Percentiles rank a stretch among this genome's conserved stretches.
These are phyloP conservation scores for Eristalis intricaria DNA, from an alignment of 2,888 invertebrate species.

Conservation along the genomic window DNA sequence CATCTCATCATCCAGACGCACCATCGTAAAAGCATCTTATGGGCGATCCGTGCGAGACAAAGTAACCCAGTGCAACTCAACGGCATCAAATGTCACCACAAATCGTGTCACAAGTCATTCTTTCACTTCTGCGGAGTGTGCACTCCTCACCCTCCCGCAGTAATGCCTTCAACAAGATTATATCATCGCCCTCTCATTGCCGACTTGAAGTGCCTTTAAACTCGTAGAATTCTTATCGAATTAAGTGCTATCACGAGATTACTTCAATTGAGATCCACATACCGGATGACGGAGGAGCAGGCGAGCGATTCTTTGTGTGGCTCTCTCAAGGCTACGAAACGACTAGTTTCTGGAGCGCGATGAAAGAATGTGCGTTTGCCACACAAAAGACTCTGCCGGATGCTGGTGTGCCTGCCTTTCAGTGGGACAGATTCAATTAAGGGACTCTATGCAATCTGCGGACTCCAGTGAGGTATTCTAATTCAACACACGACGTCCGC, in stretches of 20 bases:
- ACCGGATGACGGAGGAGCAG: background rate
- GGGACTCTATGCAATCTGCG: background rate
- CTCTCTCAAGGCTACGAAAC: background rate
- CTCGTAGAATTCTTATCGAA: conserved; percentile 12
- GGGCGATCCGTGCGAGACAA: no score
- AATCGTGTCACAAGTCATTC: background rate
- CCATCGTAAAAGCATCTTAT: no score
- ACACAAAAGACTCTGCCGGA: conserved; percentile 13
- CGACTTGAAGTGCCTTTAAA: background rate
- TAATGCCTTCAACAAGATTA: background rate
- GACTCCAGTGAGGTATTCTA: background rate
- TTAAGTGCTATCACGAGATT: conserved; percentile 17
- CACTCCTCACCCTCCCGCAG: background rate
- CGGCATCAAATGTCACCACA: background rate
- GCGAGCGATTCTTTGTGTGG: background rate
- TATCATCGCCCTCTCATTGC: background rate
- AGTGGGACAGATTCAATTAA: conserved; percentile 14
- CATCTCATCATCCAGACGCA: no score
- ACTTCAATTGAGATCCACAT: conserved; percentile 14
- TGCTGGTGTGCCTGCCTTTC: conserved; percentile 1
- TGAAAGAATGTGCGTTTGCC: background rate
- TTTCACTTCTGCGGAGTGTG: background rate
- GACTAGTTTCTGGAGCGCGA: background rate
- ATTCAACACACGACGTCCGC: background rate
- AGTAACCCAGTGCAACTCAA: background rate